Conservation (phyloP, 2,797 vertebrate species). For the Alauda arvensis region DNA sequence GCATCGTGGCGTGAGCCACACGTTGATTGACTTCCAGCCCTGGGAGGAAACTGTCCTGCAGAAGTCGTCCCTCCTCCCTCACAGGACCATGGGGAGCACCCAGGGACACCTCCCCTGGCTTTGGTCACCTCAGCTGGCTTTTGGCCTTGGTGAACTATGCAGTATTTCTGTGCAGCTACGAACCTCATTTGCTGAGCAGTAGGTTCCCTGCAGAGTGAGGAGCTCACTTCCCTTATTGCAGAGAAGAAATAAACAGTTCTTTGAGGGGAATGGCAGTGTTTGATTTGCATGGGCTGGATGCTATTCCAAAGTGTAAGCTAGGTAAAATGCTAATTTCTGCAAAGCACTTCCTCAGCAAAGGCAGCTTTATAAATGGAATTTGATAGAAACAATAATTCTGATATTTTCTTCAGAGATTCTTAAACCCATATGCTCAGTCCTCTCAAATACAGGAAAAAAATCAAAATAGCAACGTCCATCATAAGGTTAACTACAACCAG, state of each 20-base stretch:
- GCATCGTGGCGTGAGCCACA: neutral
- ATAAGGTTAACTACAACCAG: neutral
- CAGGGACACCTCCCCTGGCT: neutral
- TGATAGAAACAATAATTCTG: neutral
- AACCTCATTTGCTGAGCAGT: neutral
- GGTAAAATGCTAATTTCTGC: neutral
- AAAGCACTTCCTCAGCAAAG: neutral
- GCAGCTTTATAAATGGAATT: neutral
- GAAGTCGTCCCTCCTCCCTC: neutral
- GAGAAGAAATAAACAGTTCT: conserved; percentile 40
- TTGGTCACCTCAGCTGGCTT: conserved; percentile 25
- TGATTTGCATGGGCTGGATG: neutral
- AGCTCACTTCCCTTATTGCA: conserved; percentile 21
- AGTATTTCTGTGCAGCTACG: neutral
- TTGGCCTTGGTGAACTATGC: neutral
- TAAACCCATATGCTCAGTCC: neutral
- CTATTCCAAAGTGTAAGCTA: neutral
- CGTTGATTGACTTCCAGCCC: neutral
- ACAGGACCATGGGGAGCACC: neutral
- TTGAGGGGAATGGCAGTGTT: conserved; percentile 4
- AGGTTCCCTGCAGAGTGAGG: neutral
- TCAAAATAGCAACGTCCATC: neutral
- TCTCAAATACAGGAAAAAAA: neutral
- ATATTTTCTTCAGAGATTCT: neutral
- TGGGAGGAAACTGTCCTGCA: neutral